phyloP scores from a whole-genome alignment of 2,113 vertebrate genomes.

The Hyperopisus bebe region DNA sequence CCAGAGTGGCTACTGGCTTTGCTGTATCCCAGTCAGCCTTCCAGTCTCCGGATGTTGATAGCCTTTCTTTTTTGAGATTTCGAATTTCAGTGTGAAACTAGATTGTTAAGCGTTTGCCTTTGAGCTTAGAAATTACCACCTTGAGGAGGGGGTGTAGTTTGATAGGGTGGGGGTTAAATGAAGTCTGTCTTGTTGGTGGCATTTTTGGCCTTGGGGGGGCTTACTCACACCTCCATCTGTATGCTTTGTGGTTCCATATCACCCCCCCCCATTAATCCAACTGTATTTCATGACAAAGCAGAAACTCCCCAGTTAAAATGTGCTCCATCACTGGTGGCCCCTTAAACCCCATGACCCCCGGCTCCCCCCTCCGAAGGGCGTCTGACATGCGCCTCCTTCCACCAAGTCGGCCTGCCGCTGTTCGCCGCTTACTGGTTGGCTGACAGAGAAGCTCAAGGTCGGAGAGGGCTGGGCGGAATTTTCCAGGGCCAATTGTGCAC shows the following conservation, averaged over 20 bases:
- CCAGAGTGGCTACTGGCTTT: not conserved
- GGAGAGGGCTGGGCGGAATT: slow-evolving; percentile 22
- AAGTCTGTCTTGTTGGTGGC: not conserved
- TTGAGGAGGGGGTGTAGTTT: not conserved
- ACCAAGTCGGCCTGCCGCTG: not conserved
- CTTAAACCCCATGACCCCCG: not conserved
- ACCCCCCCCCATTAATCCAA: not conserved
- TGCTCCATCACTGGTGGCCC: not conserved
- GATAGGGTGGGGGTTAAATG: slow-evolving; percentile 17
- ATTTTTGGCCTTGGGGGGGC: slow-evolving; percentile 8
- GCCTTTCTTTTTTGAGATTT: slow-evolving; percentile 8
- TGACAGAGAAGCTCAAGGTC: not conserved
- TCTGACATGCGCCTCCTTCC: not conserved
- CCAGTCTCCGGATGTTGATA: not conserved
- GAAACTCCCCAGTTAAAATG: not conserved
- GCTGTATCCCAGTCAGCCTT: not conserved
- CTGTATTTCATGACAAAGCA: not conserved
- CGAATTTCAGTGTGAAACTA: not conserved
- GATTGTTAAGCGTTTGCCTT: not conserved
- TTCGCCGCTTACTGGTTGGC: not conserved
- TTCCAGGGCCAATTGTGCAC: not conserved
- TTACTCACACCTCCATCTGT: not conserved
- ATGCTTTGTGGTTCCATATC: not conserved
- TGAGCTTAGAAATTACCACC: not conserved
- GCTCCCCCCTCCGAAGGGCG: not conserved